Percentiles rank a stretch among this genome's conserved stretches.
These are phyloP conservation scores for Rhynchonema sp. DNA, from an alignment of 2,888 invertebrate species.

Conservation along the genomic window DNA sequence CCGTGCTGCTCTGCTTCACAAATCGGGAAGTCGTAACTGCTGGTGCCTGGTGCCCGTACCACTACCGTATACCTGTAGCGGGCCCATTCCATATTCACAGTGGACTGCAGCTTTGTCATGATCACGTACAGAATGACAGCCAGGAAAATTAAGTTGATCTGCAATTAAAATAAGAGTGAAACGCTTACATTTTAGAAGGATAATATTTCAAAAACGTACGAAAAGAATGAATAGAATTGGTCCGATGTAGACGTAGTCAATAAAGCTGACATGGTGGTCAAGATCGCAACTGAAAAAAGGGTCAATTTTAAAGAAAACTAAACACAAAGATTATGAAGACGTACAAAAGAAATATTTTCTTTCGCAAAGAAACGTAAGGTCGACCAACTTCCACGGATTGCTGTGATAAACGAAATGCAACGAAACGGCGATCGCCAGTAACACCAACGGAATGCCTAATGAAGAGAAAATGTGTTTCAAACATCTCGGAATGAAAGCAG, in stretches of 20 bases:
- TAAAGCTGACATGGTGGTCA: not conserved
- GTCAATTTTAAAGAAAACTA: no score
- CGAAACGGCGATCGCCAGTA: not conserved
- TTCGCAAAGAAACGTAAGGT: no score
- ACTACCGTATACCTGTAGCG: conserved; percentile 1
- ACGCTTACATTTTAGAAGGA: not conserved
- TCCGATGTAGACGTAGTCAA: conserved; percentile 2
- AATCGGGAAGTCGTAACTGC: no score
- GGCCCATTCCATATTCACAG: not conserved
- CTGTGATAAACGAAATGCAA: not conserved
- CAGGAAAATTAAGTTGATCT: conserved; percentile 10
- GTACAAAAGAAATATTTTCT: no score
- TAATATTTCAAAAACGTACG: not conserved
- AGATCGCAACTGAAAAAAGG: not conserved
- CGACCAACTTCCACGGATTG: not conserved
- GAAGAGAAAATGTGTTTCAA: conserved; percentile 6
- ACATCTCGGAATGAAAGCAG: not conserved
- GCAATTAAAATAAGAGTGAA: not conserved
- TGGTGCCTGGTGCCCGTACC: no score
- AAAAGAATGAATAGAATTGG: conserved; percentile 18
- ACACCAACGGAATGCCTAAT: conserved; percentile 11
- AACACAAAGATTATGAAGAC: no score
- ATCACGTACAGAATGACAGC: conserved; percentile 11
- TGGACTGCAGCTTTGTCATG: conserved; percentile 7
- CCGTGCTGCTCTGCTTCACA: no score